Evolutionary conservation across 2,797 vertebrate genomes (phyloP).

Genomic region (Poeciliopsis presidionis): DNA sequence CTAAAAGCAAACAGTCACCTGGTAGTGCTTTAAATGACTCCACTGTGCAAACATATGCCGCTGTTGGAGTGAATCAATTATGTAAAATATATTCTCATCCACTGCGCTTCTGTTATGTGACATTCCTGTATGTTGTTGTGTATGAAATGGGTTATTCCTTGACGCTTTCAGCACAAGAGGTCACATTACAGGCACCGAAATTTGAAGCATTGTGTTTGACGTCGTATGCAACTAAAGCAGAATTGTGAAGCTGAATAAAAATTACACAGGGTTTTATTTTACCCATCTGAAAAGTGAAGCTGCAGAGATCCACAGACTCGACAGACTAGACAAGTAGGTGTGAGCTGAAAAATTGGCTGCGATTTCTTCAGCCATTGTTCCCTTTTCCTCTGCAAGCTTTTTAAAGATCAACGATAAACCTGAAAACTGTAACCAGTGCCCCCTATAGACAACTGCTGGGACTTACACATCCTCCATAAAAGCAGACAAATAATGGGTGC

Average conservation of each 20-base stretch:
- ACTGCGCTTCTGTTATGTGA: background rate
- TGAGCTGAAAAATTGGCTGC: too few relatives aligned
- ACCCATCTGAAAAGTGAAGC: background rate
- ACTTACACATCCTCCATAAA: background rate
- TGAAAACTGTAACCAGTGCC: too few relatives aligned
- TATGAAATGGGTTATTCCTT: background rate
- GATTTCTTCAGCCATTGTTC: background rate
- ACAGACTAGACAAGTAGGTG: background rate
- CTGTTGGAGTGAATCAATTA: slow-evolving; percentile 1
- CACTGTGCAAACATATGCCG: background rate
- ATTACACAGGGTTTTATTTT: background rate
- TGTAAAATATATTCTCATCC: background rate
- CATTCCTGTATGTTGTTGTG: background rate
- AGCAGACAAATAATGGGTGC: background rate
- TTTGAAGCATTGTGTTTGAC: background rate
- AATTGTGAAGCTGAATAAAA: background rate
- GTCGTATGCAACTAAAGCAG: background rate
- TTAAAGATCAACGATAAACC: too few relatives aligned
- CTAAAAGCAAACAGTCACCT: slow-evolving; percentile 3
- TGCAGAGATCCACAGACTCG: background rate
- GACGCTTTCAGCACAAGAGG: background rate
- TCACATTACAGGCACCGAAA: background rate
- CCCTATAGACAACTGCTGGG: too few relatives aligned
- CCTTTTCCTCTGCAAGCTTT: background rate
- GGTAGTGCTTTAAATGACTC: background rate